A percentile compares a stretch with the other conserved stretches of the same genome.
Evolutionary conservation across 2,113 vertebrate species (phyloP).

Genomic region (Ammospiza caudacuta): DNA sequence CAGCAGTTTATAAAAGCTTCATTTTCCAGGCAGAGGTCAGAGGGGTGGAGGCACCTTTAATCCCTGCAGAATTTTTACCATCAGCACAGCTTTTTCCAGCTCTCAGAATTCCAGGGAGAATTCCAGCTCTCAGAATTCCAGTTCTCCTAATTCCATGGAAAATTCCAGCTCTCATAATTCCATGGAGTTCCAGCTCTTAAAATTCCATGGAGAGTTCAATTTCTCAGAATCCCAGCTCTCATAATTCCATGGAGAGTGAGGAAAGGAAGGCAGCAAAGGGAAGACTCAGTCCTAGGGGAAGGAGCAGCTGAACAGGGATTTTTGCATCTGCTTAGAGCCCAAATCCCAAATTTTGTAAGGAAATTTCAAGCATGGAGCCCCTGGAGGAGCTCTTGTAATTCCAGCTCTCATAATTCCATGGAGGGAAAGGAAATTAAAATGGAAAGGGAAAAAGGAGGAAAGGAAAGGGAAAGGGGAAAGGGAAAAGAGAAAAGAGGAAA

Average conservation of each 20-base stretch:
- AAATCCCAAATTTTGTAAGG: accelerated
- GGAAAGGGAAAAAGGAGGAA: too few relatives aligned
- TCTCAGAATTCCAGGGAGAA: not conserved
- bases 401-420: too few relatives aligned
- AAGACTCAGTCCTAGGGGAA: not conserved
- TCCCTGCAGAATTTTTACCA: not conserved
- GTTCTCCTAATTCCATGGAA: not conserved
- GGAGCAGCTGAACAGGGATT: not conserved
- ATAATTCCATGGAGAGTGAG: not conserved
- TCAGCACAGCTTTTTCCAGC: accelerated
- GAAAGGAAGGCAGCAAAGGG: not conserved
- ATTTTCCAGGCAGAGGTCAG: accelerated
- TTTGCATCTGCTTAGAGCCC: not conserved
- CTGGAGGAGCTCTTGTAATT: too few relatives aligned
- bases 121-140: not conserved
- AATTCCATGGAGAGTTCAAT: not conserved
- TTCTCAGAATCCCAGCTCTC: not conserved
- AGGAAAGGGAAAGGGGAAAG: too few relatives aligned
- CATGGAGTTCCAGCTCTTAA: too few relatives aligned
- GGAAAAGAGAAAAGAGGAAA: too few relatives aligned
- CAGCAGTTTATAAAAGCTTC: not conserved
- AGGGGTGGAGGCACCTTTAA: not conserved
- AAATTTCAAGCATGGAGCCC: not conserved
- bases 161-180: too few relatives aligned
- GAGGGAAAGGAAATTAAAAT: not conserved